phyloP scores from a whole-genome alignment of 2,797 vertebrate genomes.

The Coluber constrictor region DNA sequence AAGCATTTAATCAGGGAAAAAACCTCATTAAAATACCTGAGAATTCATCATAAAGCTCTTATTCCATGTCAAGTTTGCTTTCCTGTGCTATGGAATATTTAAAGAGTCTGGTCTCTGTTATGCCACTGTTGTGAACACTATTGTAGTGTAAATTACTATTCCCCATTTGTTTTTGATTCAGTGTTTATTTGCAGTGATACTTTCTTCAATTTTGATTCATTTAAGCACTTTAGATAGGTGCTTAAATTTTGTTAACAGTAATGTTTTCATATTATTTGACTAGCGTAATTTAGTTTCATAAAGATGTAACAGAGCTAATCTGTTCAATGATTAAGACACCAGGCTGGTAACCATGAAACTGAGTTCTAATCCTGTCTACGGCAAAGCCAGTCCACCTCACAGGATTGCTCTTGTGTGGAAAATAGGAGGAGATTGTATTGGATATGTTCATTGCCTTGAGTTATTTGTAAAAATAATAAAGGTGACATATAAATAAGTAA shows the following conservation, averaged over 20 bases:
- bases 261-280: constrained; percentile 38
- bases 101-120: constrained; percentile 64
- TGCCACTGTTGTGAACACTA: constrained; percentile 64
- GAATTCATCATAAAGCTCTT: constrained; percentile 69
- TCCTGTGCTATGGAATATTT: constrained; percentile 68
- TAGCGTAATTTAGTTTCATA: constrained; percentile 25
- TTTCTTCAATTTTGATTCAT: constrained; percentile 57
- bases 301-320: neutral
- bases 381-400: neutral
- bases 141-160: constrained; percentile 70
- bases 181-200: constrained; percentile 56
- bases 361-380: neutral
- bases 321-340: neutral
- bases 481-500: neutral
- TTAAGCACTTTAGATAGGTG: constrained; percentile 32
- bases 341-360: neutral
- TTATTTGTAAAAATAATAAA: neutral
- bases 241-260: constrained; percentile 37
- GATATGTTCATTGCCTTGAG: neutral
- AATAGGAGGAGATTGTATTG: neutral
- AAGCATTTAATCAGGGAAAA: constrained; percentile 70
- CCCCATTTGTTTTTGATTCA: constrained; percentile 65
- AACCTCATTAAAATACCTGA: constrained; percentile 62
- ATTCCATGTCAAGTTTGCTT: constrained; percentile 62
- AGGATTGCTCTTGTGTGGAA: neutral